phyloP scores from a whole-genome alignment of 2,113 vertebrate species.

The Zosterops pallidus region DNA sequence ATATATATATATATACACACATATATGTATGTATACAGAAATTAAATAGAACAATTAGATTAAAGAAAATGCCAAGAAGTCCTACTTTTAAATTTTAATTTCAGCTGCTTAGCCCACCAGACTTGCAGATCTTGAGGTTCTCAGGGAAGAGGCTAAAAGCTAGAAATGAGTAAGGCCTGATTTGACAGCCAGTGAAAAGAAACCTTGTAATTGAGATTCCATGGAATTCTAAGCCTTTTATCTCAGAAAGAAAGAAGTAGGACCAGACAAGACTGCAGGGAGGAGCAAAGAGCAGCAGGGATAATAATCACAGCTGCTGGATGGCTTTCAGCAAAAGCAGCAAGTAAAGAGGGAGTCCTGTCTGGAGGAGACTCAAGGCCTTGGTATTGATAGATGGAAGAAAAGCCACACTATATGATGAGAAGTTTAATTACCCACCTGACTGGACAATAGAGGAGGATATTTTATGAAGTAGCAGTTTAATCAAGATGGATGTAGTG shows the following conservation, averaged over 20 bases:
- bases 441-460: not conserved
- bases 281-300: not conserved
- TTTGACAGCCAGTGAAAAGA: not conserved
- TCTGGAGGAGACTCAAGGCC: not conserved
- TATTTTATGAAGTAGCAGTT: not conserved
- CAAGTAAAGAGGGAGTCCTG: not conserved
- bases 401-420: not conserved
- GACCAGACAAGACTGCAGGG: not conserved
- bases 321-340: not conserved
- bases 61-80: not conserved
- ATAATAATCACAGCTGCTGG: not conserved
- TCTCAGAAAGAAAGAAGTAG: not conserved
- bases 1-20: not conserved
- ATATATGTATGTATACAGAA: not conserved
- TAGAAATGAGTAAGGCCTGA: not conserved
- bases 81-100: not conserved
- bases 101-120: not conserved
- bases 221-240: not conserved
- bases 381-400: not conserved
- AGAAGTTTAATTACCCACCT: not conserved
- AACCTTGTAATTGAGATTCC: not conserved
- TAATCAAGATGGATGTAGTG: not conserved
- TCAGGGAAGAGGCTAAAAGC: not conserved
- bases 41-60: not conserved
- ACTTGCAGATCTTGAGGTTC: not conserved